Percentiles rank a stretch among this genome's conserved stretches.
These are phyloP conservation scores for Rana temporaria DNA, from an alignment of 2,113 vertebrate genomes.

Conservation along the genomic window DNA sequence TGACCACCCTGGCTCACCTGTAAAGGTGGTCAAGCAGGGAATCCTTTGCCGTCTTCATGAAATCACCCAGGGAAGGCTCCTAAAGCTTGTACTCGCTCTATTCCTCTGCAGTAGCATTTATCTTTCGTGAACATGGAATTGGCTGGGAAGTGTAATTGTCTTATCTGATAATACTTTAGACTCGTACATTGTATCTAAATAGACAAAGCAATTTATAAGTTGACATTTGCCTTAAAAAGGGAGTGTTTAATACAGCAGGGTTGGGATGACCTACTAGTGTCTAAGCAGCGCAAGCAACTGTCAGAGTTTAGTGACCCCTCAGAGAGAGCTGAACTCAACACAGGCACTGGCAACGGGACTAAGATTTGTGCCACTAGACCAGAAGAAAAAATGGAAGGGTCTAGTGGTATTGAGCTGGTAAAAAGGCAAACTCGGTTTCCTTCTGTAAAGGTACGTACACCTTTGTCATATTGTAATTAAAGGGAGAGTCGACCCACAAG, in stretches of 20 bases:
- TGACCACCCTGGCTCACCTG: neutral
- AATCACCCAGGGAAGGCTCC: neutral
- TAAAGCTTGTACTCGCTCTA: neutral
- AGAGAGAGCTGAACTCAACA: neutral
- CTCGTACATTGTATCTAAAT: conserved; percentile 24
- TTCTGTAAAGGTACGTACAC: conserved; percentile 9
- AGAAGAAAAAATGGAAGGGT: conserved; percentile 20
- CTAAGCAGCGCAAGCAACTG: neutral
- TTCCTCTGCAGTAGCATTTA: conserved; percentile 10
- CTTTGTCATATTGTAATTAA: too few species aligned
- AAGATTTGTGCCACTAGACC: neutral
- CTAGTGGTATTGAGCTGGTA: neutral
- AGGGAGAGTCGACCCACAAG: too few species aligned
- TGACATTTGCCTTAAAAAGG: conserved; percentile 16
- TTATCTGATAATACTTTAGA: conserved; percentile 59
- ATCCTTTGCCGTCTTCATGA: neutral
- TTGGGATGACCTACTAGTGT: neutral
- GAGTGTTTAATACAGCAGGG: conserved; percentile 26
- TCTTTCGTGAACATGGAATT: conserved; percentile 7
- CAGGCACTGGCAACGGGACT: too few species aligned
- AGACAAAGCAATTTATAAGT: conserved; percentile 39
- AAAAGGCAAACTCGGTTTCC: conserved; percentile 14
- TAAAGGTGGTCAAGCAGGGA: neutral
- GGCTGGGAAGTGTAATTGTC: conserved; percentile 32
- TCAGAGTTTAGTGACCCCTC: neutral